These are phyloP conservation scores for Cydia amplana DNA, from an alignment of 1,140 invertebrate genomes.

Conservation along the genomic window DNA sequence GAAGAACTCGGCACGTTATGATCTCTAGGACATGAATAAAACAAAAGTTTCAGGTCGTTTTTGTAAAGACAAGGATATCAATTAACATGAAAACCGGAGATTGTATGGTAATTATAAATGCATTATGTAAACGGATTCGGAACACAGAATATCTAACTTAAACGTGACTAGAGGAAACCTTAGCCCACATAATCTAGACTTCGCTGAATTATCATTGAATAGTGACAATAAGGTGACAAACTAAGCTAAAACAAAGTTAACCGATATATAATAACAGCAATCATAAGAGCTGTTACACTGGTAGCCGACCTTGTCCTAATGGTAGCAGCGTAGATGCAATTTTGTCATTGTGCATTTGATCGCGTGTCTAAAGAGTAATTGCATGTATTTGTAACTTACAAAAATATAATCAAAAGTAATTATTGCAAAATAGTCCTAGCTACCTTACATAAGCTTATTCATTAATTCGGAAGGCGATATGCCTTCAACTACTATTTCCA, in stretches of 20 bases:
- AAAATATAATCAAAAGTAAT: constrained; percentile 5
- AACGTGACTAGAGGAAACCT: constrained; percentile 35
- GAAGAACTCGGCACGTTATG: constrained; percentile 7
- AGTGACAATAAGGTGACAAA: background rate
- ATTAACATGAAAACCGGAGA: constrained; percentile 52
- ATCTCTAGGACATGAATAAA: constrained; percentile 6
- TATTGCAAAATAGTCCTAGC: background rate
- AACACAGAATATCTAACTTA: constrained; percentile 46
- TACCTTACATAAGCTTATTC: background rate
- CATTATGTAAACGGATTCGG: constrained; percentile 62
- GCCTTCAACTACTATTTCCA: too few relatives aligned
- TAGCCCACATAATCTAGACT: constrained; percentile 16
- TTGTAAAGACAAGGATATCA: constrained; percentile 44
- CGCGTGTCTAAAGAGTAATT: constrained; percentile 11
- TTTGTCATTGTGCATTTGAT: constrained; percentile 19
- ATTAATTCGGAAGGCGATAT: too few relatives aligned
- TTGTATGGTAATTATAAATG: constrained; percentile 51
- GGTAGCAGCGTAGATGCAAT: background rate
- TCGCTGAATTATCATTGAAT: background rate
- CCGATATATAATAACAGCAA: constrained; percentile 4
- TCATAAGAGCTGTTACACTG: constrained; percentile 2
- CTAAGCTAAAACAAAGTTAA: background rate
- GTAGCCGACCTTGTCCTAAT: constrained; percentile 18
- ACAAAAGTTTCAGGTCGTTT: background rate
- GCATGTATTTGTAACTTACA: background rate